Evolutionary conservation across 1,140 invertebrate genomes (phyloP).

Genomic region (Drosophila trapezifrons): DNA sequence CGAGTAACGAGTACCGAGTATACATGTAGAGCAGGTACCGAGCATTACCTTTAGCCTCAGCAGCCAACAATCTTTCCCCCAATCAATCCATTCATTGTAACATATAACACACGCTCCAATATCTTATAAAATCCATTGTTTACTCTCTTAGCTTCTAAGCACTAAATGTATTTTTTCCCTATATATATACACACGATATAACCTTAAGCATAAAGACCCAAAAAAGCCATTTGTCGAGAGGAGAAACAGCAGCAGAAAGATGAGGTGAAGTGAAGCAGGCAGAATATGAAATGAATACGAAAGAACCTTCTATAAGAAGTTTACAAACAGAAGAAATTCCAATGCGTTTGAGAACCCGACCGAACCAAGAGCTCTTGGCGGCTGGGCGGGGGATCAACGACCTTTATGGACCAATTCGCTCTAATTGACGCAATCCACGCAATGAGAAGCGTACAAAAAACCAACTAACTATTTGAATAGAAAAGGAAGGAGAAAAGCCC

Average conservation of each 20-base stretch:
- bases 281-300: constrained; percentile 38
- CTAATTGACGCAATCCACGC: constrained; percentile 80
- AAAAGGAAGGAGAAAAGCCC: constrained; percentile 24
- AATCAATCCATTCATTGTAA: constrained; percentile 47
- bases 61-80: constrained; percentile 20
- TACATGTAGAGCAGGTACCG: constrained; percentile 49
- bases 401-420: constrained; percentile 84
- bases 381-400: constrained; percentile 57
- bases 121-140: constrained; percentile 45
- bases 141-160: constrained; percentile 45
- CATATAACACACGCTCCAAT: constrained; percentile 55
- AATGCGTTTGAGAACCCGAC: constrained; percentile 59
- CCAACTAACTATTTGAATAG: constrained; percentile 50
- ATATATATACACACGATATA: constrained; percentile 28
- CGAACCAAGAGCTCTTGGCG: no score
- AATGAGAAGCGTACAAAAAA: constrained; percentile 71
- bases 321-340: constrained; percentile 62
- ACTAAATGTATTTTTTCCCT: constrained; percentile 55
- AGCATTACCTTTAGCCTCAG: constrained; percentile 27
- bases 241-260: constrained; percentile 1
- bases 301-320: constrained; percentile 78
- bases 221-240: constrained; percentile 40
- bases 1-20: no score
- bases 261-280: constrained; percentile 31
- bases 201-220: constrained; percentile 52